Evolutionary conservation across 2,888 invertebrate genomes (phyloP).

Genomic region (Agrenia bidenticulata): DNA sequence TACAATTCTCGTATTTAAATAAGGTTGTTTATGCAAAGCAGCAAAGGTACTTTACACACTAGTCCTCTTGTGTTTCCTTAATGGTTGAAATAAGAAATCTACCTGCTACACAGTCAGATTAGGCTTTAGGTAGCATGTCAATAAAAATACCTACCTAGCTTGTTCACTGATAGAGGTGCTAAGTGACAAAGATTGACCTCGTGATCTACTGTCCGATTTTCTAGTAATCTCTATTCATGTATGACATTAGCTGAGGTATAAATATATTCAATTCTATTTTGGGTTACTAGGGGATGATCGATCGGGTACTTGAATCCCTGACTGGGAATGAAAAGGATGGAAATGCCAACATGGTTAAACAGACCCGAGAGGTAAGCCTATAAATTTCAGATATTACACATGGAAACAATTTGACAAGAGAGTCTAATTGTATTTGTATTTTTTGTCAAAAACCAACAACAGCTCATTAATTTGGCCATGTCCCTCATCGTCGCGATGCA

Average conservation of each 20-base stretch:
- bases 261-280: neutral
- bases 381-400: no score
- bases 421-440: neutral
- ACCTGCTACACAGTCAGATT: no score
- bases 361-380: slow-evolving; percentile 87
- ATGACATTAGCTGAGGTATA: neutral
- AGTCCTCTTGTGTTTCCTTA: no score
- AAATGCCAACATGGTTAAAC: slow-evolving; percentile 91
- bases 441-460: slow-evolving; percentile 53
- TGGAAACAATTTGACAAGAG: neutral
- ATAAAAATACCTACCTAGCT: no score
- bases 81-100: no score
- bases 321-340: slow-evolving; percentile 88
- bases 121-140: no score
- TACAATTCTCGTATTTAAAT: no score
- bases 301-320: slow-evolving; percentile 85
- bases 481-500: slow-evolving; percentile 87
- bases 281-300: slow-evolving; percentile 78
- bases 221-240: neutral
- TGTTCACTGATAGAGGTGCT: no score
- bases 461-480: slow-evolving; percentile 91
- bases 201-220: slow-evolving; percentile 3
- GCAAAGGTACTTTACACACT: no score
- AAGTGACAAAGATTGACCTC: slow-evolving; percentile 1
- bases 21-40: no score